Evolutionary conservation across 2,113 vertebrate species (phyloP).

Genomic region (Amazona guildingii): DNA sequence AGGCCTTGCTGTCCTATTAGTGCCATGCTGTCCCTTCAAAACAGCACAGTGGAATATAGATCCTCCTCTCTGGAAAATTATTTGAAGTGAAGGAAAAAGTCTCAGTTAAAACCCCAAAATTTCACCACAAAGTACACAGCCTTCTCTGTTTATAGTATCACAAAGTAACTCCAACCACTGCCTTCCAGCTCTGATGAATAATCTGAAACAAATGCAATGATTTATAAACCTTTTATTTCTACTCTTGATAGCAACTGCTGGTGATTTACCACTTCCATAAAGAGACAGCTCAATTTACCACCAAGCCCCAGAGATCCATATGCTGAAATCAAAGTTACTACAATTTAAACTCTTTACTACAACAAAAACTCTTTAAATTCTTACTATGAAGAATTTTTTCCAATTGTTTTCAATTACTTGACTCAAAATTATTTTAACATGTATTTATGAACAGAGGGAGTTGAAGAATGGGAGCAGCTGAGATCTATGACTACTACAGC

Average conservation of each 20-base stretch:
- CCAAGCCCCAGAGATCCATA: background rate
- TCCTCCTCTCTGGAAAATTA: background rate
- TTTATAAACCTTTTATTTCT: slow-evolving; percentile 50
- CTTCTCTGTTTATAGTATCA: slow-evolving; percentile 43
- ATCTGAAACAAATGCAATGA: slow-evolving; percentile 52
- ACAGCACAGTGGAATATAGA: background rate
- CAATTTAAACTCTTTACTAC: background rate
- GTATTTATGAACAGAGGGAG: background rate
- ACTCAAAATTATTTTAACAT: background rate
- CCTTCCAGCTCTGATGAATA: slow-evolving; percentile 55
- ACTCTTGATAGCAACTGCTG: slow-evolving; percentile 15
- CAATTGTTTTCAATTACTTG: background rate
- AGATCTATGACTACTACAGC: background rate
- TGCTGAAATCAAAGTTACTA: background rate
- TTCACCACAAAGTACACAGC: background rate
- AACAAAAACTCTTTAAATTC: background rate
- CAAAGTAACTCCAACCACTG: slow-evolving; percentile 23
- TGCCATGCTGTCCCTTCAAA: background rate
- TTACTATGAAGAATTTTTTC: background rate
- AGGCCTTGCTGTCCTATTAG: background rate
- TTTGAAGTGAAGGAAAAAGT: background rate
- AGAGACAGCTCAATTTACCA: background rate
- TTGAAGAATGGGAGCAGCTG: background rate
- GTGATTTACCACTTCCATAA: background rate
- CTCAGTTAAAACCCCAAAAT: background rate